A percentile compares a stretch with the other conserved stretches of the same genome.
Evolutionary conservation across 2,888 invertebrate species (phyloP).

Genomic region (Leptinotarsa juncta): DNA sequence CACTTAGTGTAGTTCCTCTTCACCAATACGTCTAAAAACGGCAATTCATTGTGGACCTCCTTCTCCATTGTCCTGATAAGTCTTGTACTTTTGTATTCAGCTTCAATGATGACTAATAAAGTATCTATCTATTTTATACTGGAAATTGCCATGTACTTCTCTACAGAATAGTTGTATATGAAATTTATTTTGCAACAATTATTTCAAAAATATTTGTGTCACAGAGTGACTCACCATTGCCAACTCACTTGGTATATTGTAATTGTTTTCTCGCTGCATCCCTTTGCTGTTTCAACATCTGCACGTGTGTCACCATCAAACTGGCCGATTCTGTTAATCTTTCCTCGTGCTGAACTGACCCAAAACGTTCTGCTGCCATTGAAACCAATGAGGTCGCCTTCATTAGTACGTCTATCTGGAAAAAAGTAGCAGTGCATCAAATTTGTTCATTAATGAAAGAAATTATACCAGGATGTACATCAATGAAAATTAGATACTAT

Average conservation of each 20-base stretch:
- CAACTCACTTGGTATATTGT: slow-evolving; percentile 69
- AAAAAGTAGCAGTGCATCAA: slow-evolving; percentile 14
- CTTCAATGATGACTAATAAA: no score
- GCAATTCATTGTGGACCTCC: no score
- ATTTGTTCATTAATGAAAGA: no score
- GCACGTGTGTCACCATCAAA: slow-evolving; percentile 71
- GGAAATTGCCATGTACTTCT: no score
- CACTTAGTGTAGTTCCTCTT: no score
- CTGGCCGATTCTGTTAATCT: slow-evolving; percentile 70
- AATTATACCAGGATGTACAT: no score
- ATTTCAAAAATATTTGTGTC: not conserved
- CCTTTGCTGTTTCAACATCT: slow-evolving; percentile 69
- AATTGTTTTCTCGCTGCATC: slow-evolving; percentile 70
- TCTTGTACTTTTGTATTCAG: no score
- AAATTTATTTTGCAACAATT: no score
- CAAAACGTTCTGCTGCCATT: slow-evolving; percentile 65
- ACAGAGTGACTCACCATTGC: slow-evolving; percentile 12
- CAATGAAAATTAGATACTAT: not conserved
- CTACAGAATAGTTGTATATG: no score
- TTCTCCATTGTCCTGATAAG: no score
- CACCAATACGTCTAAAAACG: no score
- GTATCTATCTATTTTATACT: no score
- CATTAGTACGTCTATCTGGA: slow-evolving; percentile 58
- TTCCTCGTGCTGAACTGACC: slow-evolving; percentile 72
- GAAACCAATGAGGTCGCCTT: slow-evolving; percentile 60